A percentile compares a stretch with the other conserved stretches of the same genome.
Evolutionary conservation across 2,888 invertebrate species (phyloP).

Genomic region (Scrobipalpa costella): DNA sequence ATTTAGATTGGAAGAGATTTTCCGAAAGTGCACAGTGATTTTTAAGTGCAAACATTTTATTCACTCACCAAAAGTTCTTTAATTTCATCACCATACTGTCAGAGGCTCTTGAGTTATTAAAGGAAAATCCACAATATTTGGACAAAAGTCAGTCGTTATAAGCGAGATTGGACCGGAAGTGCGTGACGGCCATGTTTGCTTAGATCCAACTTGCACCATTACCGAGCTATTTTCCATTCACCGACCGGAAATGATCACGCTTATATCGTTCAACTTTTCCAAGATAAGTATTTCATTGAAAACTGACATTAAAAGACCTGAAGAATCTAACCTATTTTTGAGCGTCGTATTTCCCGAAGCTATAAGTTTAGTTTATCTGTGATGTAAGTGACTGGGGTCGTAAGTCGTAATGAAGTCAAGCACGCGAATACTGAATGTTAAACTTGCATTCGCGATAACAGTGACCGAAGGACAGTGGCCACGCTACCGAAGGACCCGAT

Average conservation of each 20-base stretch:
- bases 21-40: no score
- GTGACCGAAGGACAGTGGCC: slow-evolving; percentile 27
- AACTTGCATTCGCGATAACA: slow-evolving; percentile 36
- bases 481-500: slow-evolving; percentile 32
- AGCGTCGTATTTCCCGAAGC: slow-evolving; percentile 10
- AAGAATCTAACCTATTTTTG: slow-evolving; percentile 25
- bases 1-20: no score
- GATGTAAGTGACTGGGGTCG: slow-evolving; percentile 32
- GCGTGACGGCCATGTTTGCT: slow-evolving; percentile 39
- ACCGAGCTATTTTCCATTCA: slow-evolving; percentile 40
- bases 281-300: slow-evolving; percentile 23
- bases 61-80: no score
- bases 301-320: slow-evolving; percentile 12
- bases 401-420: slow-evolving; percentile 41
- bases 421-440: slow-evolving; percentile 43
- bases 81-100: no score
- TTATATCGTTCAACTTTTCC: slow-evolving; percentile 33
- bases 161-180: slow-evolving; percentile 32
- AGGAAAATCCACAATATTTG: slow-evolving; percentile 19
- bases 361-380: slow-evolving; percentile 25
- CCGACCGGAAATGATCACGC: slow-evolving; percentile 36
- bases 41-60: no score
- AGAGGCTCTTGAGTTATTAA: slow-evolving; percentile 13
- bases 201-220: slow-evolving; percentile 39
- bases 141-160: slow-evolving; percentile 25